Percentiles rank a stretch among this genome's conserved stretches.
Evolutionary conservation across 2,888 invertebrate species (phyloP).

Genomic region (Dryococelus australis): DNA sequence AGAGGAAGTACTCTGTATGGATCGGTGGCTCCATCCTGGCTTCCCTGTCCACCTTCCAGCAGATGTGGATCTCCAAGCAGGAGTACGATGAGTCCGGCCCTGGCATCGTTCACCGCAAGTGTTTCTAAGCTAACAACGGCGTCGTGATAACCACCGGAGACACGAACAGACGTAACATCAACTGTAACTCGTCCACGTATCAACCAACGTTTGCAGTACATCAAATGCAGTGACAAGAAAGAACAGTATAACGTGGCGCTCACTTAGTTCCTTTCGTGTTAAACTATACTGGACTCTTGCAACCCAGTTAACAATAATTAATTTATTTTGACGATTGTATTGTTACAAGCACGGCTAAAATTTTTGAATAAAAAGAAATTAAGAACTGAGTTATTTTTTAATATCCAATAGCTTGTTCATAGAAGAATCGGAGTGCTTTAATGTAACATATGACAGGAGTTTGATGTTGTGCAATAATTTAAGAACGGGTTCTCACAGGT

Average conservation of each 20-base stretch:
- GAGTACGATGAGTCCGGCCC: constrained; percentile 90
- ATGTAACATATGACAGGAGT: background rate
- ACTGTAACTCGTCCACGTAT: background rate
- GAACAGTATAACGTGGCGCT: constrained; percentile 36
- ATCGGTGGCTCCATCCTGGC: constrained; percentile 89
- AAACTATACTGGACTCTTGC: constrained; percentile 21
- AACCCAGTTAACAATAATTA: constrained; percentile 33
- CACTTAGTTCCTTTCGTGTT: constrained; percentile 37
- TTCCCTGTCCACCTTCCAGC: constrained; percentile 88
- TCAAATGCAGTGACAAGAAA: constrained; percentile 21
- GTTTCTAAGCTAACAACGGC: constrained; percentile 64
- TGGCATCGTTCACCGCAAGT: constrained; percentile 76
- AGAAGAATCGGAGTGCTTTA: background rate
- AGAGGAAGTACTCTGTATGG: constrained; percentile 92
- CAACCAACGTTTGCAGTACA: background rate
- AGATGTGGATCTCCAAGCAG: constrained; percentile 93
- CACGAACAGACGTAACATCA: constrained; percentile 27
- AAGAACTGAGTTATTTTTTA: constrained; percentile 1
- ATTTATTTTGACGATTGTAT: background rate
- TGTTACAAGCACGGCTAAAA: background rate
- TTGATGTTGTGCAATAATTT: background rate
- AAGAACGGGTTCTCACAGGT: constrained; percentile 31
- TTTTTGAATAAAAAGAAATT: background rate
- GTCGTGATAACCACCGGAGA: constrained; percentile 32
- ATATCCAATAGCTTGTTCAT: constrained; percentile 2